Evolutionary conservation across 2,113 vertebrate species (phyloP).

Genomic region (Alethe diademata): DNA sequence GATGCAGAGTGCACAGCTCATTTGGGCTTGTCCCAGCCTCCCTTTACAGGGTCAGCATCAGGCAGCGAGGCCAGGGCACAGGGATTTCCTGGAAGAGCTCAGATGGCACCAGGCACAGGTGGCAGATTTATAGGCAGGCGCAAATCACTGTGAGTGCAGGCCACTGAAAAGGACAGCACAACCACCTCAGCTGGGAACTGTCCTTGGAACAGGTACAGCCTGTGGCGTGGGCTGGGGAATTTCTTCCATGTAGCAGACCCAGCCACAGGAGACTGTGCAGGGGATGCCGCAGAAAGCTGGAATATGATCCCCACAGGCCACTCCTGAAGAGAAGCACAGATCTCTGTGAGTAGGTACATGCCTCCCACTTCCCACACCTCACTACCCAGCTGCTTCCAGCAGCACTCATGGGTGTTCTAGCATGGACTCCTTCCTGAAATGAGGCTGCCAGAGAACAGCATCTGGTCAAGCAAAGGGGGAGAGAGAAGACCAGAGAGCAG

Average conservation of each 20-base stretch:
- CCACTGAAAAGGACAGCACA: background rate
- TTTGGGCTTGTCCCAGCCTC: background rate
- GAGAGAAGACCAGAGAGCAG: background rate
- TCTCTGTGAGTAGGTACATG: background rate
- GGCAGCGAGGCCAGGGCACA: background rate
- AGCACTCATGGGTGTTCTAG: background rate
- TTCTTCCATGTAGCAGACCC: background rate
- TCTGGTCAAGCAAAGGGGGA: background rate
- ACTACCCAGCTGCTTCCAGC: background rate
- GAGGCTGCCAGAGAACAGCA: background rate
- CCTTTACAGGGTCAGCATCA: background rate
- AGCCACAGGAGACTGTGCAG: background rate
- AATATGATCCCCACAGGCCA: background rate
- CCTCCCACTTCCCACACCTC: rapidly evolving
- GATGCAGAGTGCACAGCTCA: background rate
- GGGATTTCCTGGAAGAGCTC: background rate
- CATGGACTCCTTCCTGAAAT: background rate
- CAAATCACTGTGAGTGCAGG: background rate
- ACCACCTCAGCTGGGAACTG: background rate
- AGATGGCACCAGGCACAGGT: background rate
- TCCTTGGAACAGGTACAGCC: background rate
- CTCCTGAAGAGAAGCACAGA: background rate
- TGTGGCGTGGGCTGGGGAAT: background rate
- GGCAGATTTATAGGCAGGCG: background rate
- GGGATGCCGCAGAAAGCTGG: background rate